These are phyloP conservation scores for Megalops atlanticus DNA, from an alignment of 2,113 vertebrate genomes.

Conservation along the genomic window DNA sequence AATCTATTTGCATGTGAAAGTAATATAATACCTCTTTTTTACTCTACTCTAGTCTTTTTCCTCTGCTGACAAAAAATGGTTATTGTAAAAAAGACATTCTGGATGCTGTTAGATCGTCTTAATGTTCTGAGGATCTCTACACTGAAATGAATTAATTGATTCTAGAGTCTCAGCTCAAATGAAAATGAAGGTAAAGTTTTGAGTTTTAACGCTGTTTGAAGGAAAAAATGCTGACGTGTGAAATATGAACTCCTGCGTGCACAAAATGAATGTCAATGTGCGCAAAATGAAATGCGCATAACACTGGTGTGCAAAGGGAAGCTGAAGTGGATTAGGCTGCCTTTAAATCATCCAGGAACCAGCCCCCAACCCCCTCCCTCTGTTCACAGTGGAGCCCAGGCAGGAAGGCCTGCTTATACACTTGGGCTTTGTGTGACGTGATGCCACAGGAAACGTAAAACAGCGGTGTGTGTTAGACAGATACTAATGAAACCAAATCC, in stretches of 20 bases:
- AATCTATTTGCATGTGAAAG: neutral
- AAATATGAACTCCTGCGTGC: too few relatives aligned
- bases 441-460: neutral
- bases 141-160: too few relatives aligned
- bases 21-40: neutral
- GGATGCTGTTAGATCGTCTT: neutral
- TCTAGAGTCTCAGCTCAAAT: too few relatives aligned
- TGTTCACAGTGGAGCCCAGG: neutral
- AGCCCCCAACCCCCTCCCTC: too few relatives aligned
- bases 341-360: conserved; percentile 12
- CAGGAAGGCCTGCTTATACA: neutral
- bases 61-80: neutral
- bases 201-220: neutral
- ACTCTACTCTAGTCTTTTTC: neutral
- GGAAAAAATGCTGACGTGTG: too few relatives aligned
- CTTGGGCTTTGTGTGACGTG: conserved; percentile 8
- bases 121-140: neutral
- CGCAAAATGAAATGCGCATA: too few relatives aligned
- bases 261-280: too few relatives aligned
- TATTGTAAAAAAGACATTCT: neutral
- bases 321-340: neutral
- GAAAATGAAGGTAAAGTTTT: neutral
- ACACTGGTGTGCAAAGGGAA: neutral
- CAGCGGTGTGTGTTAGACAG: conserved; percentile 6
- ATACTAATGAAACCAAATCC: conserved; percentile 1